These are phyloP conservation scores for Crotalus viridis DNA, from an alignment of 2,113 vertebrate species.

Conservation along the genomic window DNA sequence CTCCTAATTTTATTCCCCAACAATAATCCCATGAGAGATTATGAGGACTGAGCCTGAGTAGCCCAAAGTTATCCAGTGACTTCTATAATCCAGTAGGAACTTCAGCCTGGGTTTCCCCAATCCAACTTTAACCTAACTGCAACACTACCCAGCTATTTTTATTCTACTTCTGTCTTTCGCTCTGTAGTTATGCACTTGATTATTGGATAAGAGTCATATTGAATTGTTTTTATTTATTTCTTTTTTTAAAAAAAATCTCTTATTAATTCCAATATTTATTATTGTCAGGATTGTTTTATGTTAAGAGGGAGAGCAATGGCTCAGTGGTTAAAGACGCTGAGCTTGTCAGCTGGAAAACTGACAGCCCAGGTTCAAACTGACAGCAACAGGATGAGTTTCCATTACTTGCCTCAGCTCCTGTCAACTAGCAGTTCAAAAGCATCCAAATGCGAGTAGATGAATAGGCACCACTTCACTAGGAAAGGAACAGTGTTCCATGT, in stretches of 20 bases:
- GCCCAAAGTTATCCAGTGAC: neutral
- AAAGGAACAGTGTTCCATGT: no score
- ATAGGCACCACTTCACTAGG: no score
- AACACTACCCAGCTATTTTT: neutral
- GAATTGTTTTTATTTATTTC: neutral
- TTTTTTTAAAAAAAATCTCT: neutral
- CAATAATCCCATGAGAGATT: neutral
- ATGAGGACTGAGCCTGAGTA: neutral
- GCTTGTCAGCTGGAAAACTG: no score
- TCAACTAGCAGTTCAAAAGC: no score
- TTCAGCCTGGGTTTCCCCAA: neutral
- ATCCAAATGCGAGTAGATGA: no score
- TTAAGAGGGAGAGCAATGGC: neutral
- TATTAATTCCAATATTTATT: neutral
- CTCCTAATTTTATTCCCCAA: neutral
- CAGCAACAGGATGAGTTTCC: no score
- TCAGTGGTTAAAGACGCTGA: no score
- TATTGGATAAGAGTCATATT: neutral
- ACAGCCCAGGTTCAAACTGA: no score
- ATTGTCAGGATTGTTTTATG: neutral
- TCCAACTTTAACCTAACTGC: neutral
- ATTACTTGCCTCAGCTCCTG: no score
- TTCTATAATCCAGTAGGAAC: neutral
- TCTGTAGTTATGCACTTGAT: neutral
- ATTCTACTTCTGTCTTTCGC: neutral